Conservation (phyloP, 23 tunicate genomes). For the Ascidia mentula region DNA sequence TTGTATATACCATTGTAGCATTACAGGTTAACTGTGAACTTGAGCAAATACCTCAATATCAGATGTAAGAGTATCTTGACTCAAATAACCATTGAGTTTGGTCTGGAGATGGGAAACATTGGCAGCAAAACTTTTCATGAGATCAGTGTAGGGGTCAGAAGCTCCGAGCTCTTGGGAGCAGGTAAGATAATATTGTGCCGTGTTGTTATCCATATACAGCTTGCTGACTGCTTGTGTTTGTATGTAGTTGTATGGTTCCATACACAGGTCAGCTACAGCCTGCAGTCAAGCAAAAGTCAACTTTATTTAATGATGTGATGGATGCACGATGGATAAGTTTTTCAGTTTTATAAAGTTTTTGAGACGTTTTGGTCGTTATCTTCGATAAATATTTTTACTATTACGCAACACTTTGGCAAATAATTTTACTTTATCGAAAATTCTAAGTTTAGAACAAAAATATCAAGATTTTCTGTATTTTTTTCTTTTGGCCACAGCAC, state of each 20-base stretch:
- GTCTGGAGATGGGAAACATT: neutral
- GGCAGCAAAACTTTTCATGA: neutral
- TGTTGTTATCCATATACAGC: slow-evolving; percentile 38
- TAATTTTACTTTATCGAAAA: no score
- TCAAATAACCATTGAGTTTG: neutral
- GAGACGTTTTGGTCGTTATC: no score
- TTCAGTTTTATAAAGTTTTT: no score
- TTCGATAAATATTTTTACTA: no score
- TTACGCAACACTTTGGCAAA: no score
- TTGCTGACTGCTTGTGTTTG: slow-evolving; percentile 38
- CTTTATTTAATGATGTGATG: no score
- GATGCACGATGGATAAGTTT: no score
- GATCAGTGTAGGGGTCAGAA: slow-evolving; percentile 9
- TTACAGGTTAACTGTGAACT: no score
- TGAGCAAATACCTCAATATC: neutral
- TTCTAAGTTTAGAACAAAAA: no score
- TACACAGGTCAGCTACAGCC: slow-evolving; percentile 71
- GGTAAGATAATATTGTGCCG: slow-evolving; percentile 50
- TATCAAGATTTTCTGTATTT: no score
- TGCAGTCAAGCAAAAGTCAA: slow-evolving; percentile 7
- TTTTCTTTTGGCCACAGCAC: no score
- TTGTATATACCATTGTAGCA: no score
- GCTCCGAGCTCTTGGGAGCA: slow-evolving; percentile 28
- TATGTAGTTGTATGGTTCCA: slow-evolving; percentile 56
- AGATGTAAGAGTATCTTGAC: neutral